A percentile compares a stretch with the other conserved stretches of the same genome.
These are phyloP conservation scores for Salticus scenicus DNA, from an alignment of 2,888 invertebrate species.

Conservation along the genomic window DNA sequence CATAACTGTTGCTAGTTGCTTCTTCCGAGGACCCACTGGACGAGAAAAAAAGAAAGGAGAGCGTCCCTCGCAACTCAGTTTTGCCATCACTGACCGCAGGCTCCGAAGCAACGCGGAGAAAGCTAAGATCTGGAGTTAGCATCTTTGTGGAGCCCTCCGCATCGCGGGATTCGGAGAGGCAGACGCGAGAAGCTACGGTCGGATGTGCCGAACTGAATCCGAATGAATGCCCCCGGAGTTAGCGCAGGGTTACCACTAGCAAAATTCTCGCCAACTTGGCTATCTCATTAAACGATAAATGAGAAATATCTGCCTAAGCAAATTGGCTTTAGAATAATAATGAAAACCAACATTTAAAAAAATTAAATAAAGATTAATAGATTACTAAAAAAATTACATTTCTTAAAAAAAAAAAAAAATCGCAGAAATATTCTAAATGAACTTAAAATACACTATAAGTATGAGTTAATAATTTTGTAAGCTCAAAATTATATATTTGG, in stretches of 20 bases:
- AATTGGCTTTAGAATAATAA: no score
- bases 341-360: no score
- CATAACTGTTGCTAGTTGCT: slow-evolving; percentile 12
- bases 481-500: no score
- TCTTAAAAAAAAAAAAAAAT: no score
- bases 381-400: no score
- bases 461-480: no score
- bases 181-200: background rate
- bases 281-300: background rate
- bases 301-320: no score
- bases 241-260: background rate
- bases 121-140: slow-evolving; percentile 4
- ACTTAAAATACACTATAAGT: no score
- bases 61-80: background rate
- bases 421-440: no score
- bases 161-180: slow-evolving; percentile 6
- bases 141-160: background rate
- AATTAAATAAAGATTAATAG: no score
- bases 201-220: background rate
- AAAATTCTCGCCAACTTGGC: background rate
- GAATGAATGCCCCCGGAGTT: background rate
- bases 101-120: background rate
- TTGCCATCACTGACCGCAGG: slow-evolving; percentile 10
- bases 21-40: background rate
- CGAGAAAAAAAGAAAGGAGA: background rate